Conservation (phyloP, 2,113 vertebrate species). For the Cathartes aura region DNA sequence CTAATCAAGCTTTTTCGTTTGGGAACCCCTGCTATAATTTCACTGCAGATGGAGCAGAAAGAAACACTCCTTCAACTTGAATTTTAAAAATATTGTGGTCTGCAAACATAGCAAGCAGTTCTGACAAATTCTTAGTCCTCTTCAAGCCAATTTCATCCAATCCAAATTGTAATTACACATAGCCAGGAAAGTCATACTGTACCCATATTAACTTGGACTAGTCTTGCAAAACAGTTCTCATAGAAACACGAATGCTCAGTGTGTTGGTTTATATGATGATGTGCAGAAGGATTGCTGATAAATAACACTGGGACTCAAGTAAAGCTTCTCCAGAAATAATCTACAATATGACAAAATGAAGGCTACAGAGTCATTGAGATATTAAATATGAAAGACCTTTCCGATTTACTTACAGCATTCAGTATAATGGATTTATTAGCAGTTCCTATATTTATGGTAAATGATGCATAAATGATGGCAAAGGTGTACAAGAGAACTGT, state of each 20-base stretch:
- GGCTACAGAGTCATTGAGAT: conserved; percentile 22
- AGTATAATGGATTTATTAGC: conserved; percentile 66
- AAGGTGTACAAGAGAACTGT: conserved; percentile 62
- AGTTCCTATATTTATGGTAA: conserved; percentile 58
- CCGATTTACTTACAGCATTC: conserved; percentile 35
- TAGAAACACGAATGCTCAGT: background rate
- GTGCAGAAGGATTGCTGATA: conserved; percentile 23
- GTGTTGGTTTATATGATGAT: background rate
- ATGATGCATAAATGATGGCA: conserved; percentile 71
- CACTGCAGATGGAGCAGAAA: background rate
- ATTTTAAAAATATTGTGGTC: background rate
- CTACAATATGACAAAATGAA: conserved; percentile 43
- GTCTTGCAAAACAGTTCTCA: background rate
- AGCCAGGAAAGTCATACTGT: background rate
- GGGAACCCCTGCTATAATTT: background rate
- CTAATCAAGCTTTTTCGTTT: background rate
- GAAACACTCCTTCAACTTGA: background rate
- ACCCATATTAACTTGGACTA: background rate
- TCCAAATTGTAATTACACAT: background rate
- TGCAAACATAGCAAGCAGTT: background rate
- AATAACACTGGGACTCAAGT: background rate
- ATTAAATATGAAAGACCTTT: conserved; percentile 64
- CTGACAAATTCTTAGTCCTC: background rate
- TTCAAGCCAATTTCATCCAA: background rate
- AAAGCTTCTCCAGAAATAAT: conserved; percentile 42